Evolutionary conservation across 2,797 vertebrate species (phyloP).

Genomic region (Hippopotamyrus pictus): DNA sequence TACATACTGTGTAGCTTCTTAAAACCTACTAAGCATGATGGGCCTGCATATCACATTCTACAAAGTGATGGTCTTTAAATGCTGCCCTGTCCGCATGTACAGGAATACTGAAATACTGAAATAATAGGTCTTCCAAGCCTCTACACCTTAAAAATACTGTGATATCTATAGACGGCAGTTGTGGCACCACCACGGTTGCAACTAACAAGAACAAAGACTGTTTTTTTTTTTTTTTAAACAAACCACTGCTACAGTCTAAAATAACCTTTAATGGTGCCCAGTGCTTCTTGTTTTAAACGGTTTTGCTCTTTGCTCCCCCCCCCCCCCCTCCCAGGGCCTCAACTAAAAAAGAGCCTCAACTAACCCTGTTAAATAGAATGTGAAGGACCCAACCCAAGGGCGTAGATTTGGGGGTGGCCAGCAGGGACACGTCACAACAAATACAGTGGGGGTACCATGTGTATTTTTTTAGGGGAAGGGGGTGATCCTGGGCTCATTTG

Average conservation of each 20-base stretch:
- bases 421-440: not conserved
- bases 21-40: not conserved
- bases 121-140: not conserved
- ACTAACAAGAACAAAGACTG: not conserved
- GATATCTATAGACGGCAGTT: not conserved
- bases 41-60: not conserved
- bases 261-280: not conserved
- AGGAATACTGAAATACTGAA: not conserved
- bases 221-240: not conserved
- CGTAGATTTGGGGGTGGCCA: not conserved
- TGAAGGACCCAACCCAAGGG: not conserved
- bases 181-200: not conserved
- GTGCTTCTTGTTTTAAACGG: not conserved
- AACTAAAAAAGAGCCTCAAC: not conserved
- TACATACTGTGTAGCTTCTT: not conserved
- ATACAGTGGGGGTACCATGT: not conserved
- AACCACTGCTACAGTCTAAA: not conserved
- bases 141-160: not conserved
- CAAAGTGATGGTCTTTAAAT: not conserved
- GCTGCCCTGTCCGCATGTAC: not conserved
- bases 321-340: not conserved
- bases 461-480: not conserved
- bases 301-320: not conserved
- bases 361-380: not conserved
- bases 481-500: not conserved